Evolutionary conservation across 1,140 invertebrate genomes (phyloP).

Genomic region (Macrocentrus cingulum): DNA sequence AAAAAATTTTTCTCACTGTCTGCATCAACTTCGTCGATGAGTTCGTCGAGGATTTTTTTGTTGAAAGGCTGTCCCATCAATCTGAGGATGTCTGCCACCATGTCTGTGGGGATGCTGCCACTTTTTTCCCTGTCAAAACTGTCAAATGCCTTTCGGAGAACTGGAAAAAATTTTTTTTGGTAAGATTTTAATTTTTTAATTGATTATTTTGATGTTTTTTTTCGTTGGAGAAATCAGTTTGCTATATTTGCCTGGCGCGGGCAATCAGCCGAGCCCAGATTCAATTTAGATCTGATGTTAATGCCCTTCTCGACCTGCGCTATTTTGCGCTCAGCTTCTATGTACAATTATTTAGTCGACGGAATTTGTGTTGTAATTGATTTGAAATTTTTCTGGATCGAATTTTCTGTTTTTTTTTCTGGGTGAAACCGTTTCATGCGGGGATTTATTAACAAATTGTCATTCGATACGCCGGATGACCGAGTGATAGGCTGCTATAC

Average conservation of each 20-base stretch:
- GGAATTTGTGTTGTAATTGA: neutral
- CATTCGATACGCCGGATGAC: conserved; percentile 40
- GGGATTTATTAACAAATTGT: conserved; percentile 31
- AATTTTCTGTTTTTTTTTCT: conserved; percentile 5
- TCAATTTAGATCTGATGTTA: conserved; percentile 51
- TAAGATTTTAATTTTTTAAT: too few relatives aligned
- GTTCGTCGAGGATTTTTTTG: conserved; percentile 89
- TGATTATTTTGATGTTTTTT: too few relatives aligned
- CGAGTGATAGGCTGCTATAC: conserved; percentile 32
- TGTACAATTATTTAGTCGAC: neutral
- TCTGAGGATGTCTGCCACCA: conserved; percentile 90
- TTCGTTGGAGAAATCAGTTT: too few relatives aligned
- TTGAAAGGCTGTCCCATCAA: conserved; percentile 96
- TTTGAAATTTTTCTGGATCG: neutral
- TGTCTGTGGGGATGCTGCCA: conserved; percentile 90
- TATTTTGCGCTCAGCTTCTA: neutral
- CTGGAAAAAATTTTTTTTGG: too few relatives aligned
- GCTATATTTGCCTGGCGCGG: too few relatives aligned
- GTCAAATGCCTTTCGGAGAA: conserved; percentile 92
- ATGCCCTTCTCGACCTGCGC: conserved; percentile 39
- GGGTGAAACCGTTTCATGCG: too few relatives aligned
- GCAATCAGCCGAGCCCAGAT: conserved; percentile 20
- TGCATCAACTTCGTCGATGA: conserved; percentile 94
- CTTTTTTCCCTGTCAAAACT: conserved; percentile 94
- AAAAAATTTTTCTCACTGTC: conserved; percentile 76